These are phyloP conservation scores for Archilochus colubris DNA, from an alignment of 2,113 vertebrate genomes.

Conservation along the genomic window DNA sequence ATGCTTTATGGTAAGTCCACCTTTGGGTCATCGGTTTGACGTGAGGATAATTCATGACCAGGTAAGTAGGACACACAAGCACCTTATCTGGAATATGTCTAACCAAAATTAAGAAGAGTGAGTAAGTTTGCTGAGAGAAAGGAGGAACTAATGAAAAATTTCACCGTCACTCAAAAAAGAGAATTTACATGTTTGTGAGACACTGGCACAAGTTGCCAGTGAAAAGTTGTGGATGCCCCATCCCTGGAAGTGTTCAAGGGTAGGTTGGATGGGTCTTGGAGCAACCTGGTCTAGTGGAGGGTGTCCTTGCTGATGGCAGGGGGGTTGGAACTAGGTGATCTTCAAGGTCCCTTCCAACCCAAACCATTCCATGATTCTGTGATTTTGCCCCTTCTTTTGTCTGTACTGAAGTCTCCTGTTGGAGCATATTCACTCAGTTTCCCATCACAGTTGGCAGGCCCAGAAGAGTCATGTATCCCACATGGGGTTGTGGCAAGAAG, in stretches of 20 bases:
- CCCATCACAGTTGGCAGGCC: not conserved
- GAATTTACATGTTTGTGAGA: not conserved
- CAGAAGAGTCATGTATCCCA: not conserved
- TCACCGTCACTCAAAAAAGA: not conserved
- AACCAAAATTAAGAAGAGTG: not conserved
- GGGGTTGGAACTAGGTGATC: too few relatives aligned
- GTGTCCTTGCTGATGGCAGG: too few relatives aligned
- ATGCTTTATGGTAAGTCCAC: not conserved
- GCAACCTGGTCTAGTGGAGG: too few relatives aligned
- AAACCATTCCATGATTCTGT: too few relatives aligned
- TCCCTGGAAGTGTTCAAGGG: too few relatives aligned
- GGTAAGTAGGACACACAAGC: not conserved
- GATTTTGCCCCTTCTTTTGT: not conserved
- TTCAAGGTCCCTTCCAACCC: too few relatives aligned
- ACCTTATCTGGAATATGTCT: not conserved
- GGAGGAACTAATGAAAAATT: not conserved
- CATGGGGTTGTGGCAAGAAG: not conserved
- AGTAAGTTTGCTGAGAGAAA: not conserved
- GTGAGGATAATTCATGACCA: not conserved
- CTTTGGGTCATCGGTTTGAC: not conserved
- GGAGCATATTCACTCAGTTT: not conserved
- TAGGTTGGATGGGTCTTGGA: too few relatives aligned
- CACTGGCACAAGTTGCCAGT: too few relatives aligned
- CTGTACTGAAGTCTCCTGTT: not conserved
- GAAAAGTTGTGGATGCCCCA: too few relatives aligned